Evolutionary conservation across 1,140 invertebrate genomes (phyloP), one percentile per base, ranked within the genome.

Genomic region (Calliopsis andreniformis): DNA sequence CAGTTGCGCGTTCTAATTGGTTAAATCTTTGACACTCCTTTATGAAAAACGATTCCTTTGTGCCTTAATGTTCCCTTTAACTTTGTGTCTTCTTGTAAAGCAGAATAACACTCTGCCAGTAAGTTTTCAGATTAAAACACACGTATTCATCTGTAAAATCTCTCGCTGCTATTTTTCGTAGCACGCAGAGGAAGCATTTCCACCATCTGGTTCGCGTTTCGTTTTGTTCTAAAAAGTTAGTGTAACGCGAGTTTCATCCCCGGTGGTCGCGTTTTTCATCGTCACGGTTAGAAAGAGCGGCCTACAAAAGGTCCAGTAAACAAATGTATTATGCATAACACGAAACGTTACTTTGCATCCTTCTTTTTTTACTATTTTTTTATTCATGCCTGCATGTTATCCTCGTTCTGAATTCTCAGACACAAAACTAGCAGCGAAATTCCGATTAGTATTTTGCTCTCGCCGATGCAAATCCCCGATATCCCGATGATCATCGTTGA

Each of bases 301-400:
- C 47, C n/a, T 23, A 23, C 6, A 49, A 49, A 18, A n/a, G 47
- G 47, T 49, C 47, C 47, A 49, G 47, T 49, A 49, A 49, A 49
- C n/a, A 49, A 23, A 49, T 49, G n/a, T 49, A 49, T 49, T 49
- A 23, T 49, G 47, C 47, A 49, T 49, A 49, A 49, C n/a, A 49
- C 47, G 47, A 49, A 49, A 49, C 47, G 20, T 49, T 49, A 23
- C n/a, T 20, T 2, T 3, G 20, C n/a, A 8, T 3, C 4, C 1
- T 8, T 49, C 20, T 49, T 23, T 6, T 23, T 18, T 18, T 6
- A 16, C 16, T n/a, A 6, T n/a, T n/a, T n/a, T 23, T 7, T 5
- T 7, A 5, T 23, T 23, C 2, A 14, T 49, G 18, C 45, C 45
- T n/a, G 47, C n/a, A 0, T 7, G n/a, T 49, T 20, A 49, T 49